Evolutionary conservation across 1,140 invertebrate genomes (phyloP).

Genomic region (Apocrypta bakeri): DNA sequence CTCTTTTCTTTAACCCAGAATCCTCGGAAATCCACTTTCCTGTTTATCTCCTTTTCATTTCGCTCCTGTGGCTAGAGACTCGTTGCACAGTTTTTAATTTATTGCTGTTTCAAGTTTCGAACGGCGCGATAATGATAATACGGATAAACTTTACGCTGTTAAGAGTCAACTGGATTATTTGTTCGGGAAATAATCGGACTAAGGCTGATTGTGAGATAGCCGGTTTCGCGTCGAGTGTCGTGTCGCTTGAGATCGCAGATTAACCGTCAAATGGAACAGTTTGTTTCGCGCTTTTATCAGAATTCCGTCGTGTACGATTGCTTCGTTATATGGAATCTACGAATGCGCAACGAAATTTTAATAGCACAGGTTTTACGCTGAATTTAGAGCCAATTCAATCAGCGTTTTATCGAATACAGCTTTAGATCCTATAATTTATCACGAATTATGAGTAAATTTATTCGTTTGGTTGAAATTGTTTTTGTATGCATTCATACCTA

Average conservation of each 20-base stretch:
- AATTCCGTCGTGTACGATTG: too few relatives aligned
- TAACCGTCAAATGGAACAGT: too few relatives aligned
- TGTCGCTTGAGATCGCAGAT: background rate
- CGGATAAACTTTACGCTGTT: background rate
- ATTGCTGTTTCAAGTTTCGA: background rate
- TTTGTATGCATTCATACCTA: too few relatives aligned
- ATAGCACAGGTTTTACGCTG: too few relatives aligned
- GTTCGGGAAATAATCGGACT: background rate
- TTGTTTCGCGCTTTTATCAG: too few relatives aligned
- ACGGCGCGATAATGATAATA: background rate
- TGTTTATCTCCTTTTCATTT: conserved; percentile 10
- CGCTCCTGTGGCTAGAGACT: background rate
- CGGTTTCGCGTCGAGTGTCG: background rate
- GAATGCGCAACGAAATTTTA: too few relatives aligned
- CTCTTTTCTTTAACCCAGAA: background rate
- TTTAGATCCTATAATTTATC: too few relatives aligned
- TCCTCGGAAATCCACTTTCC: background rate
- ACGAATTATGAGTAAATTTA: too few relatives aligned
- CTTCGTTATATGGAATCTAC: too few relatives aligned
- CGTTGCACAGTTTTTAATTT: conserved; percentile 2
- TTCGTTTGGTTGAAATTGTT: too few relatives aligned
- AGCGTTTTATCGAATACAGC: too few relatives aligned
- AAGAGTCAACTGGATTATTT: background rate
- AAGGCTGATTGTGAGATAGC: background rate
- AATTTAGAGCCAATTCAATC: too few relatives aligned